Percentiles rank a stretch among this genome's conserved stretches.
These are phyloP conservation scores for Hipposideros larvatus DNA, from an alignment of 2,797 vertebrate genomes.

Conservation along the genomic window DNA sequence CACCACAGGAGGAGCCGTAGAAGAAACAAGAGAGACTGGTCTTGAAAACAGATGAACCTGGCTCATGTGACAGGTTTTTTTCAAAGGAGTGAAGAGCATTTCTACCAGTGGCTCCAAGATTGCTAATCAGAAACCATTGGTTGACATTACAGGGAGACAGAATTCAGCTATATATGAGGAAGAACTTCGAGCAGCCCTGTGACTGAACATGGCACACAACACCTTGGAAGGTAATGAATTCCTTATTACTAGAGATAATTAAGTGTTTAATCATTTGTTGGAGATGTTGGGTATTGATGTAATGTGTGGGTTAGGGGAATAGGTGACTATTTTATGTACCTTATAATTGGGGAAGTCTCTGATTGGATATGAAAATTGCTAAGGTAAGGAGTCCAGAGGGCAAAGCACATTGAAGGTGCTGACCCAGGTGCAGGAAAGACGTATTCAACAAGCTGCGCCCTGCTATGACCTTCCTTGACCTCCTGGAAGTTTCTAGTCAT, in stretches of 20 bases:
- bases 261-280: conserved; percentile 32
- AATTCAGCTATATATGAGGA: neutral
- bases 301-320: neutral
- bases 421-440: neutral
- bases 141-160: conserved; percentile 27
- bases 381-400: neutral
- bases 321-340: neutral
- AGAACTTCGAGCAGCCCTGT: conserved; percentile 9
- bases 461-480: neutral
- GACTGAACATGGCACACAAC: neutral
- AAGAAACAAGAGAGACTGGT: neutral
- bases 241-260: neutral
- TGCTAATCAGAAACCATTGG: conserved; percentile 47
- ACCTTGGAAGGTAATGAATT: conserved; percentile 4
- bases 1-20: neutral
- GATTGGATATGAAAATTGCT: neutral
- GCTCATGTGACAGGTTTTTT: neutral
- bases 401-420: neutral
- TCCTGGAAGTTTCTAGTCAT: conserved; percentile 32
- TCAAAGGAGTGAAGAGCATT: neutral
- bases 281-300: neutral
- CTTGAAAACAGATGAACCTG: conserved; percentile 1
- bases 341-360: neutral
- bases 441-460: neutral
- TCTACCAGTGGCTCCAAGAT: neutral